phyloP scores from a whole-genome alignment of 1,140 invertebrate genomes.

The Lanistes nyassanus region DNA sequence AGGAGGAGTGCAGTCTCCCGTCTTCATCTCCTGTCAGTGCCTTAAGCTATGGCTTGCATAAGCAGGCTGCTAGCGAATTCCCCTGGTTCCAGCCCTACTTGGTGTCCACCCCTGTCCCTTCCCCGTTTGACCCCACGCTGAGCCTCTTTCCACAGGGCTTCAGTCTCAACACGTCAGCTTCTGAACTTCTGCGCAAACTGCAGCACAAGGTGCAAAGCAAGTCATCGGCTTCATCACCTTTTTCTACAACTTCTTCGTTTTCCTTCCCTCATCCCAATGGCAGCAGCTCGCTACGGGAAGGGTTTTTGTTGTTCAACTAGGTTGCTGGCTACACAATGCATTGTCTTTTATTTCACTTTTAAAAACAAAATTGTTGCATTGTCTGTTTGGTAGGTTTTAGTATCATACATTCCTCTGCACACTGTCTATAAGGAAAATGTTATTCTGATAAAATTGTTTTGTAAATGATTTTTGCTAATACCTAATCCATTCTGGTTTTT shows the following conservation, averaged over 20 bases:
- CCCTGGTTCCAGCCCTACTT: slow-evolving; percentile 52
- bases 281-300: slow-evolving; percentile 27
- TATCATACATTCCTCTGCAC: too few relatives aligned
- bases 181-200: slow-evolving; percentile 64
- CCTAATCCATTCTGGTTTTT: too few relatives aligned
- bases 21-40: slow-evolving; percentile 27
- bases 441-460: too few relatives aligned
- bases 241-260: slow-evolving; percentile 28
- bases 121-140: slow-evolving; percentile 39
- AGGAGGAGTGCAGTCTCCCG: not conserved
- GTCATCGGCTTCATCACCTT: slow-evolving; percentile 22
- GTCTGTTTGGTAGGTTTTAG: too few relatives aligned
- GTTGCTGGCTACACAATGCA: too few relatives aligned
- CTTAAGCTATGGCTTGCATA: slow-evolving; percentile 29
- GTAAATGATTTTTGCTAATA: too few relatives aligned
- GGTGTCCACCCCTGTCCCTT: slow-evolving; percentile 16
- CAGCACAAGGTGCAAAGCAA: slow-evolving; percentile 65
- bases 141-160: slow-evolving; percentile 50
- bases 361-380: too few relatives aligned
- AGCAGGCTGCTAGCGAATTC: slow-evolving; percentile 22
- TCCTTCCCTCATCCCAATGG: slow-evolving; percentile 24
- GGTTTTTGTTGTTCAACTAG: slow-evolving; percentile 35
- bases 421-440: too few relatives aligned
- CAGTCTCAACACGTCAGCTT: slow-evolving; percentile 61
- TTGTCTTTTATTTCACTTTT: too few relatives aligned